phyloP scores from a whole-genome alignment of 92 coral and sea anemone genomes.

The Porites divaricata region DNA sequence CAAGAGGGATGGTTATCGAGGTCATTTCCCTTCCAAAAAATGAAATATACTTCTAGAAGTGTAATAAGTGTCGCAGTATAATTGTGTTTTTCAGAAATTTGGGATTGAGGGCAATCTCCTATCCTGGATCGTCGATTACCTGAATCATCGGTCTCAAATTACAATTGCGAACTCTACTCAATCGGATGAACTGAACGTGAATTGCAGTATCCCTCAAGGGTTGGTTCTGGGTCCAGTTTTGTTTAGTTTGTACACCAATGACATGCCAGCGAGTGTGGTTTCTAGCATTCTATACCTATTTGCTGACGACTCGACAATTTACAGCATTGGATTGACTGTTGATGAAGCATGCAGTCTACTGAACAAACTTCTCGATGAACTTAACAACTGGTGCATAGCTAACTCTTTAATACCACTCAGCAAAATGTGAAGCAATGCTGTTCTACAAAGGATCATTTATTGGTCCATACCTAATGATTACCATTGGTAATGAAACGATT shows the following conservation, averaged over 20 bases:
- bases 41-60: too few relatives aligned
- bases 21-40: too few relatives aligned
- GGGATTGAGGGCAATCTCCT: constrained; percentile 27
- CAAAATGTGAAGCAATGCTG: constrained; percentile 12
- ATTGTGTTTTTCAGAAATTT: too few relatives aligned
- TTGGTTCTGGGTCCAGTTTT: constrained; percentile 52
- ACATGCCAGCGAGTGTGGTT: constrained; percentile 26
- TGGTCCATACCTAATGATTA: constrained; percentile 14
- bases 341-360: constrained; percentile 7
- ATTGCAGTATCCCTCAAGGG: constrained; percentile 40
- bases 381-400: constrained; percentile 4
- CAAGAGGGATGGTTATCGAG: too few relatives aligned
- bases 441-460: neutral
- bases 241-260: constrained; percentile 45
- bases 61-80: too few relatives aligned
- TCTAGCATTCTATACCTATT: too few relatives aligned
- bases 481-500: constrained; percentile 4
- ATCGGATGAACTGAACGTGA: constrained; percentile 41
- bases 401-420: too few relatives aligned
- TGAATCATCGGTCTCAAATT: constrained; percentile 34
- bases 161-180: constrained; percentile 30
- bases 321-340: too few relatives aligned
- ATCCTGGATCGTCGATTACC: constrained; percentile 38
- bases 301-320: too few relatives aligned
- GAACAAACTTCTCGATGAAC: neutral